Evolutionary conservation across 2,797 vertebrate genomes (phyloP), one percentile per base, ranked within the genome.

Genomic region (Orestias chungarensis): DNA sequence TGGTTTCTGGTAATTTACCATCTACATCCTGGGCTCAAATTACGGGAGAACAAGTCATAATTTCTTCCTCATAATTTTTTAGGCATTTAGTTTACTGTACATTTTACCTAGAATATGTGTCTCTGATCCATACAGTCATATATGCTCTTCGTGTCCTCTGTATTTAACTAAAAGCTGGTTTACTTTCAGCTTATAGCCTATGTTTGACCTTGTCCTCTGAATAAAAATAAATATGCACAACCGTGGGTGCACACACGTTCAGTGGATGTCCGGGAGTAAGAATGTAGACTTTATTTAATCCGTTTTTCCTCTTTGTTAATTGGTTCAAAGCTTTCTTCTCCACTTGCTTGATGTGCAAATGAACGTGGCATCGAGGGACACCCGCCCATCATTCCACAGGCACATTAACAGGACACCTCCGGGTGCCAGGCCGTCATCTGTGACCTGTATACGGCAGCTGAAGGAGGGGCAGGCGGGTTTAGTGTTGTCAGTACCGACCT

Each of bases 281-380:
- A 82, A 77, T 78, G 79, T 77, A 81, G 80, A 84, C 78, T 89
- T 86, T 79, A 86, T 84, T 81, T 82, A 82, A 87, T 88, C 80
- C 87, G 85, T 86, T 86, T 64, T 89, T 90, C 82, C 77, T 85
- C 82, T 35, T 71, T 80, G 10, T 89, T 92, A 93, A 93, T 93
- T 93, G 92, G 93, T 92, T 93, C 92, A 94, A 91, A 91, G 88
- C 88, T 86, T 86, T 81, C 82, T 80, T 82, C 83, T 80, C 82
- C 86, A 77, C 77, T 84, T 89, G 89, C 89, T 93, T 93, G 92
- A 93, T 92, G 92, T 92, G 93, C 89, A 92, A 93, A 92, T 92
- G 87, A 90, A 91, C 71, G 72, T 86, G 85, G 84, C 84, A 83
- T 84, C 78, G 38, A 80, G 88, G 80, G 86, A 88, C 64, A 61